Base-by-base conservation (phyloP, 1,140 invertebrate genomes). In the Conus ventricosus region DNA sequence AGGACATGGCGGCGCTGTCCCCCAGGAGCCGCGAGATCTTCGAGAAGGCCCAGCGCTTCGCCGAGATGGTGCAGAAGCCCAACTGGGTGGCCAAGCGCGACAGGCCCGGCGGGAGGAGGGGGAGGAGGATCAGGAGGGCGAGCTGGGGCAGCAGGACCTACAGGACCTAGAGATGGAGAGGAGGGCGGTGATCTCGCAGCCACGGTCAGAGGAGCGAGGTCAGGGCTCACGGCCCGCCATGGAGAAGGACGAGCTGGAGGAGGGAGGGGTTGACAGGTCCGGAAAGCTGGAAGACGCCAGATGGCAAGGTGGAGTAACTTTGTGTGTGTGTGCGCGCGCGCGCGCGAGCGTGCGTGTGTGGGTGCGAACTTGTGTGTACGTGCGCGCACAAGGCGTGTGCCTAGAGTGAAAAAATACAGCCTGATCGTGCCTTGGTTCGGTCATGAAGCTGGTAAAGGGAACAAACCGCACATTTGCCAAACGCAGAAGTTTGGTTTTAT, bases 51-150 rank as follows among this genome's bases (percentile, higher is more conserved):
- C 88, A 89, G 53, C 89, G 90, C 51, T 92, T 92, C 89, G 92
- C 92, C 51, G 92, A 92, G n/a, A 90, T 87, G 80, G 92, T 92
- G 13, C 92, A 92, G 87, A 91, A 90, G 71, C 92, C 92, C n/a
- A 91, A 87, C 63, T 86, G 90, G n/a, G 88, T 89, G 84, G 88
- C 90, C 63, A 91, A 89, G 87, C 80, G 89, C 25, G 90, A 91
- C 83, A 51, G 51, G 10, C 6, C n/a, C 8, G 63, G 13, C 13
- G 76, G 25, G 82, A 78, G 20, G 88, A 90, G 8, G 89, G 25
- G 10, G 15, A 54, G 60, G 67, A 53, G 51, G 75, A 60, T 51
- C 54, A 13, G 57, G 81, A 84, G 17, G 88, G 90, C 0, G 89
- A 91, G 6, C 76, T 91, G 2, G 60, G 84, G 17, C 89, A 90